Percentiles rank a stretch among this genome's conserved stretches.
phyloP scores from a whole-genome alignment of 2,888 invertebrate species.

The Euphydryas editha region DNA sequence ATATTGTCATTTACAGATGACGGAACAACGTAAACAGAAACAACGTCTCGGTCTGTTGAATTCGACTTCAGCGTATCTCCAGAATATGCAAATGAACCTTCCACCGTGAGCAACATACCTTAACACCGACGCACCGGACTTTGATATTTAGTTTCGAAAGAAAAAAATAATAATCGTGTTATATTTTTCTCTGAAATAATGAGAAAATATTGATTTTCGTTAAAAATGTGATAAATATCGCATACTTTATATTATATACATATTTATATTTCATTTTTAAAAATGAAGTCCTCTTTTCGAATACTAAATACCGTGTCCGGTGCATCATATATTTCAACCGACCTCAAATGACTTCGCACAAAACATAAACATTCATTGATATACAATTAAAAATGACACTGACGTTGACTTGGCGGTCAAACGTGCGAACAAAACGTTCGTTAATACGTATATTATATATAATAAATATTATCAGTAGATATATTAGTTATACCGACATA shows the following conservation, averaged over 20 bases:
- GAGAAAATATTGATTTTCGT: too few species aligned
- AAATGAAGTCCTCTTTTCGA: too few species aligned
- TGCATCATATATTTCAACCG: constrained; percentile 11
- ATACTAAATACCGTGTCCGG: background rate
- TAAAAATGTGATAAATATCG: too few species aligned
- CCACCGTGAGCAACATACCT: constrained; percentile 60
- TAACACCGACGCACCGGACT: constrained; percentile 14
- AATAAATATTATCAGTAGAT: constrained; percentile 3
- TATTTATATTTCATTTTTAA: too few species aligned
- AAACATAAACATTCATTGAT: constrained; percentile 16
- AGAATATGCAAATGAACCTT: constrained; percentile 80
- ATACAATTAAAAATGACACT: constrained; percentile 8
- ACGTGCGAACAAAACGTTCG: constrained; percentile 8
- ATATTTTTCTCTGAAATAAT: background rate
- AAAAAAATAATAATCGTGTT: background rate
- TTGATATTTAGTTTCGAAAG: background rate
- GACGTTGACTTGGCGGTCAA: constrained; percentile 16
- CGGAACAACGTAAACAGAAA: constrained; percentile 97
- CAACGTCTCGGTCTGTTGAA: constrained; percentile 94
- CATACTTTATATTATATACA: too few species aligned
- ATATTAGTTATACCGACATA: constrained; percentile 12
- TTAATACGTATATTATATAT: constrained; percentile 20
- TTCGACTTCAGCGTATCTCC: constrained; percentile 88
- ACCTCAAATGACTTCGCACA: constrained; percentile 25
- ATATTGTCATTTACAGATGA: constrained; percentile 86